Conservation (phyloP, 2,113 vertebrate genomes). For the Myanophis thanlyinensis region DNA sequence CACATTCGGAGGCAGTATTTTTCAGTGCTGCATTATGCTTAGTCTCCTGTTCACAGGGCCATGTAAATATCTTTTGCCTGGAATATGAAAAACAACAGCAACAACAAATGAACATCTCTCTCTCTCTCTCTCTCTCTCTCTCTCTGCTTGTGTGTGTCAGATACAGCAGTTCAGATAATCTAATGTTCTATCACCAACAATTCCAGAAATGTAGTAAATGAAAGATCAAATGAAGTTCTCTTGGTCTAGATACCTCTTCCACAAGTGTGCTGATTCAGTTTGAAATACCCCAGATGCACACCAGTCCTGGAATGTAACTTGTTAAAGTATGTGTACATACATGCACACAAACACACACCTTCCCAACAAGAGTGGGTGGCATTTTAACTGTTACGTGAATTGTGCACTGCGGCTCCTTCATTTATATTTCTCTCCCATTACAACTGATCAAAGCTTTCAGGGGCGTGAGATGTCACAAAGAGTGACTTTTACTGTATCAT, state of each 20-base stretch:
- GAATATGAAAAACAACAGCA: not conserved
- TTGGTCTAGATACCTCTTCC: not conserved
- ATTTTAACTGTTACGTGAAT: slow-evolving; percentile 52
- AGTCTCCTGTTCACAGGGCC: not conserved
- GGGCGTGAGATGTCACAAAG: rapidly evolving
- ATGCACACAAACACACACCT: not conserved
- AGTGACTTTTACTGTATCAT: not conserved
- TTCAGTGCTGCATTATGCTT: not conserved
- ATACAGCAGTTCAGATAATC: not conserved
- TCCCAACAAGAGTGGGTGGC: slow-evolving; percentile 71
- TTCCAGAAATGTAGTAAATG: slow-evolving; percentile 7
- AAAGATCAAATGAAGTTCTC: slow-evolving; percentile 11
- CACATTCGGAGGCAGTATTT: rapidly evolving
- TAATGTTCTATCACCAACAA: not conserved
- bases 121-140: not conserved
- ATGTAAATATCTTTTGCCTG: not conserved
- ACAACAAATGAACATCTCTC: not conserved
- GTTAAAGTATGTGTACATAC: not conserved
- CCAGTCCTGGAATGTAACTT: not conserved
- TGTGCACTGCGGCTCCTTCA: not conserved
- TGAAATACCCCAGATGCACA: slow-evolving; percentile 13
- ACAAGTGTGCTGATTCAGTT: not conserved
- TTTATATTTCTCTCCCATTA: slow-evolving; percentile 1
- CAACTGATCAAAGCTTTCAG: not conserved
- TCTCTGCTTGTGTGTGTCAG: not conserved